A percentile compares a stretch with the other conserved stretches of the same genome.
Conservation (phyloP, 2,888 invertebrate genomes). For the Ganaspis brasiliensis region DNA sequence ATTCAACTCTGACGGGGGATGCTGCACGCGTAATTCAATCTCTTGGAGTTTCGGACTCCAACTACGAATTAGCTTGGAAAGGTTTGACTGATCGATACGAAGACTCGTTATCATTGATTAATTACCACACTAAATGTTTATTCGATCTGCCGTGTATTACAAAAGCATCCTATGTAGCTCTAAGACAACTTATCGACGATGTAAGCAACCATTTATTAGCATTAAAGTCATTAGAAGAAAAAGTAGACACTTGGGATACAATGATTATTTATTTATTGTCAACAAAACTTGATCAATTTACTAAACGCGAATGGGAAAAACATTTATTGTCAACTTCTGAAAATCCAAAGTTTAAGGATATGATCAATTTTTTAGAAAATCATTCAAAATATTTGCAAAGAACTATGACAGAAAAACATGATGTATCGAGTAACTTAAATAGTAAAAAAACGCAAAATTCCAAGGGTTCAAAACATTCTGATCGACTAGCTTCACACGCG, state of each 20-base stretch:
- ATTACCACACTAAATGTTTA: background rate
- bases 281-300: background rate
- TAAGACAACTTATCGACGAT: conserved; percentile 10
- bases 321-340: too few species aligned
- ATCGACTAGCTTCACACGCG: background rate
- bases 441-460: background rate
- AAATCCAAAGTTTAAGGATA: too few species aligned
- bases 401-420: background rate
- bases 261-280: background rate
- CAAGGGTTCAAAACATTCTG: background rate
- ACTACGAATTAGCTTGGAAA: conserved; percentile 38
- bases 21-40: conserved; percentile 15
- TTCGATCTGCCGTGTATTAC: background rate
- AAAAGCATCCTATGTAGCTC: background rate
- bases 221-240: conserved; percentile 4
- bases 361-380: too few species aligned
- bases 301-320: background rate
- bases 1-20: background rate
- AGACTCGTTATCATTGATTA: background rate
- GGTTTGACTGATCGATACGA: background rate
- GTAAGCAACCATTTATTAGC: background rate
- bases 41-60: background rate
- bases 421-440: background rate
- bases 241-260: background rate
- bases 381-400: background rate